Percentiles rank a stretch among this genome's conserved stretches.
Evolutionary conservation across 2,797 vertebrate species (phyloP).

Genomic region (Passerculus sandwichensis): DNA sequence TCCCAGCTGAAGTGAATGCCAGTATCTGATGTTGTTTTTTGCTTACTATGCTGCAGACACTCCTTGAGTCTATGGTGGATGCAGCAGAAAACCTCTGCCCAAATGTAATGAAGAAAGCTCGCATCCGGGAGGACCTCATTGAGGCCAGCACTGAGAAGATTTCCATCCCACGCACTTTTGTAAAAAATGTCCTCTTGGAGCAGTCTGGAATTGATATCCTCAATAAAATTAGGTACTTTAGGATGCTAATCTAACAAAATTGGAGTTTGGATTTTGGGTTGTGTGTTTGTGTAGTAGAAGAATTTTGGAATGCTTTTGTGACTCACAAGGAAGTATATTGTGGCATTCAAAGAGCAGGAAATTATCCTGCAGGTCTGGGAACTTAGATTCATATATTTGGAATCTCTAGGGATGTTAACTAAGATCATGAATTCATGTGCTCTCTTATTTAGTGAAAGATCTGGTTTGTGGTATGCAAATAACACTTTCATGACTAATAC

Average conservation of each 20-base stretch:
- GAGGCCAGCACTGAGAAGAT: constrained; percentile 90
- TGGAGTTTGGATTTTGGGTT: background rate
- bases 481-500: background rate
- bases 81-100: constrained; percentile 91
- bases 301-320: background rate
- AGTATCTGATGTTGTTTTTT: background rate
- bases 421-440: background rate
- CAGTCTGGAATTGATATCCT: constrained; percentile 96
- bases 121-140: constrained; percentile 90
- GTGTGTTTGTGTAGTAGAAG: background rate
- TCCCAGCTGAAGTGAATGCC: background rate
- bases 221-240: constrained; percentile 94
- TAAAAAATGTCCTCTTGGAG: constrained; percentile 93
- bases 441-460: background rate
- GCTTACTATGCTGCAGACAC: constrained; percentile 72
- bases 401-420: background rate
- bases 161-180: constrained; percentile 91
- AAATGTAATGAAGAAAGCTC: constrained; percentile 90
- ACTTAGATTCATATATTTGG: background rate
- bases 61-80: constrained; percentile 94
- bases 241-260: background rate
- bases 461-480: background rate
- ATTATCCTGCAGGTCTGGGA: background rate
- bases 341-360: background rate
- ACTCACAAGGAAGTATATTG: background rate